These are phyloP conservation scores for Drosophila acutilabella DNA, from an alignment of 2,888 invertebrate species.

Conservation along the genomic window DNA sequence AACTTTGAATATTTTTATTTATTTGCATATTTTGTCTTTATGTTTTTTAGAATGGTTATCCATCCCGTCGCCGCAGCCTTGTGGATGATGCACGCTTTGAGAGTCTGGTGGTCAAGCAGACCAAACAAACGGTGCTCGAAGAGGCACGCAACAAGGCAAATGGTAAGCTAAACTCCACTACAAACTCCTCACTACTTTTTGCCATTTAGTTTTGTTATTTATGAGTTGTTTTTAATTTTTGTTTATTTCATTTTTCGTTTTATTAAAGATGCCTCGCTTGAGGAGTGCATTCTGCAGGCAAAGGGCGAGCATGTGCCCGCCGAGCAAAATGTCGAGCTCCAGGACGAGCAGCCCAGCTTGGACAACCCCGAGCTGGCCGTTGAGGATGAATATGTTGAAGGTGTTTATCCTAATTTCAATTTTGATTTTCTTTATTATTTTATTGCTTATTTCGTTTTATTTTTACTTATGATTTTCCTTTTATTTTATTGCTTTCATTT, in stretches of 20 bases:
- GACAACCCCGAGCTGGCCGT: constrained; percentile 57
- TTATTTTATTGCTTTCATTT: constrained; percentile 40
- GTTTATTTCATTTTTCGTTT: constrained; percentile 11
- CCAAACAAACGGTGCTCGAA: constrained; percentile 95
- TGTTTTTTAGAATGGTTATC: constrained; percentile 97
- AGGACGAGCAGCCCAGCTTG: constrained; percentile 81
- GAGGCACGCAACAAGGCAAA: constrained; percentile 95
- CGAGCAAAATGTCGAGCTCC: constrained; percentile 84
- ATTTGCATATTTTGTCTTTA: constrained; percentile 64
- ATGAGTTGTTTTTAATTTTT: constrained; percentile 37
- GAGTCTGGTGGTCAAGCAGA: constrained; percentile 97
- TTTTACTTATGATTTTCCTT: constrained; percentile 49
- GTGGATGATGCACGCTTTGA: constrained; percentile 99
- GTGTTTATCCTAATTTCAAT: constrained; percentile 53
- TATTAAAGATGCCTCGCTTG: constrained; percentile 87
- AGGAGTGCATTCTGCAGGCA: constrained; percentile 88
- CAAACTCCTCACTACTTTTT: neutral
- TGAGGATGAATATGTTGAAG: constrained; percentile 70
- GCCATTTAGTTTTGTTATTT: neutral
- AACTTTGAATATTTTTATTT: constrained; percentile 9
- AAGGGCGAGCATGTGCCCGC: constrained; percentile 84
- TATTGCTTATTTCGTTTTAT: constrained; percentile 16
- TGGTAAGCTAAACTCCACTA: constrained; percentile 87
- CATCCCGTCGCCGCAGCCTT: constrained; percentile 96
- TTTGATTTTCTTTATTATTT: constrained; percentile 14